These are phyloP conservation scores for Lagopus muta DNA, from an alignment of 2,113 vertebrate species.

Conservation along the genomic window DNA sequence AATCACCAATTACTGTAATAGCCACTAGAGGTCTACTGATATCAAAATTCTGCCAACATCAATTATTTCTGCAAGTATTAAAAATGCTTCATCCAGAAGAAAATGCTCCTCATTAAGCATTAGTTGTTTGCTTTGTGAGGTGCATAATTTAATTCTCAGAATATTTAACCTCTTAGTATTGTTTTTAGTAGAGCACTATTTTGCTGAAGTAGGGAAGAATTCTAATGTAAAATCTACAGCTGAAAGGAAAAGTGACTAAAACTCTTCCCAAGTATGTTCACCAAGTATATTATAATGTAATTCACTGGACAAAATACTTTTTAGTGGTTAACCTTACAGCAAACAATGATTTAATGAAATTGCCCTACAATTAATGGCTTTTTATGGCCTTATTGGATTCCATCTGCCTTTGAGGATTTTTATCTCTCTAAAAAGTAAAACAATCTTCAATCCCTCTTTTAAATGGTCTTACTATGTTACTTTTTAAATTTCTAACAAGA, in stretches of 20 bases:
- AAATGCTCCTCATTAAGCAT: neutral
- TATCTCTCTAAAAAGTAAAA: neutral
- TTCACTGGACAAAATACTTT: neutral
- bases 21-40: slow-evolving; percentile 83
- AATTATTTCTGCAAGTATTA: slow-evolving; percentile 60
- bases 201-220: neutral
- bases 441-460: neutral
- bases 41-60: slow-evolving; percentile 69
- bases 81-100: slow-evolving; percentile 19
- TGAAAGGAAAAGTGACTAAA: neutral
- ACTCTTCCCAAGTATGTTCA: neutral
- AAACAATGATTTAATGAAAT: slow-evolving; percentile 17
- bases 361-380: neutral
- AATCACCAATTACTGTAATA: slow-evolving; percentile 71
- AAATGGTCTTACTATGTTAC: neutral
- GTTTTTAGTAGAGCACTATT: neutral
- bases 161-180: neutral
- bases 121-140: slow-evolving; percentile 5
- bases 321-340: neutral
- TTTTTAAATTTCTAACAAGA: neutral
- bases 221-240: neutral
- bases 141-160: neutral
- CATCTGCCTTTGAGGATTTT: slow-evolving; percentile 2
- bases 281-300: neutral
- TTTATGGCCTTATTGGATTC: neutral